Percentiles rank a stretch among this genome's conserved stretches.
Evolutionary conservation across 92 coral and sea anemone species (phyloP).

Genomic region (Paragorgia papillata): DNA sequence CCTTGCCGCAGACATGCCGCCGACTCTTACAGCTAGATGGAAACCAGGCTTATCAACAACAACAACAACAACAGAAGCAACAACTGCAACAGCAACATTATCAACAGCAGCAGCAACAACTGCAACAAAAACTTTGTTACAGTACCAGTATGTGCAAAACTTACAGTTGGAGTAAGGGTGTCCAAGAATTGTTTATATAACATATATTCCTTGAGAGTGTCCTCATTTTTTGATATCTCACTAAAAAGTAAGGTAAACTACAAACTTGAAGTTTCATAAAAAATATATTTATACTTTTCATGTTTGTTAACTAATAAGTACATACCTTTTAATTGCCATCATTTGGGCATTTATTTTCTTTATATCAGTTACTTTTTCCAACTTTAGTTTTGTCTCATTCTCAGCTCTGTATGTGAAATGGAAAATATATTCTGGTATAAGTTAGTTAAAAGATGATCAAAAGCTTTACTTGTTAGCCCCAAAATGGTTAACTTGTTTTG

Average conservation of each 20-base stretch:
- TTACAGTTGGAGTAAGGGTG: conserved; percentile 91
- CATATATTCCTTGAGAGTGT: conserved; percentile 88
- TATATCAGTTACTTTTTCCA: conserved; percentile 96
- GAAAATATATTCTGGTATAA: no score
- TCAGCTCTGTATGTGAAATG: conserved; percentile 72
- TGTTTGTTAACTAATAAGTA: neutral
- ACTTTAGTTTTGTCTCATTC: conserved; percentile 97
- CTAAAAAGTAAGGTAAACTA: conserved; percentile 38
- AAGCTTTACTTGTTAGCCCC: no score
- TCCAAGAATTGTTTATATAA: conserved; percentile 92
- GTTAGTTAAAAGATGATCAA: no score
- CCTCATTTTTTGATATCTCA: conserved; percentile 98
- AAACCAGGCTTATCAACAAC: no score
- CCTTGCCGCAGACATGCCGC: no score
- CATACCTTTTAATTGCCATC: conserved; percentile 97
- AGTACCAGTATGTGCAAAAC: no score
- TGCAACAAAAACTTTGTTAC: no score
- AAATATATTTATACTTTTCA: neutral
- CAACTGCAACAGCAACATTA: no score
- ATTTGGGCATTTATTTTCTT: conserved; percentile 98
- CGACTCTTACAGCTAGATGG: no score
- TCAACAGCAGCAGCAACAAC: no score
- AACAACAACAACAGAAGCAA: no score
- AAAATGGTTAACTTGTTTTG: no score
- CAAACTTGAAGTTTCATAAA: neutral